phyloP scores from a whole-genome alignment of 2,113 vertebrate genomes.

The Morphnarchus princeps region DNA sequence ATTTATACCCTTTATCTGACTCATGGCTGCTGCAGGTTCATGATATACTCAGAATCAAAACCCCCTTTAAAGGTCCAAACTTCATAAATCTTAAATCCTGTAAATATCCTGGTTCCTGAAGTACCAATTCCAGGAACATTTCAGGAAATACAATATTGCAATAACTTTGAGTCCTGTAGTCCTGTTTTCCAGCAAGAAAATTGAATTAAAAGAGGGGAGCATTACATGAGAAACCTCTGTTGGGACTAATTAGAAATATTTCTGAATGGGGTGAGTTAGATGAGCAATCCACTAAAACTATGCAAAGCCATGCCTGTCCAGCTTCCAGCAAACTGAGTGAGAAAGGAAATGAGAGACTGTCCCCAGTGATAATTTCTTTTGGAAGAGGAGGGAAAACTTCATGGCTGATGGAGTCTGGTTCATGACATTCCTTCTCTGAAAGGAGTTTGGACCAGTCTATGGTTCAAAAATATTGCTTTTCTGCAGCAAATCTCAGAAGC shows the following conservation, averaged over 20 bases:
- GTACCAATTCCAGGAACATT: background rate
- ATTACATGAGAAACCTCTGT: background rate
- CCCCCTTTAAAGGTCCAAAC: background rate
- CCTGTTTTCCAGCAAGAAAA: background rate
- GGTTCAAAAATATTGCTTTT: background rate
- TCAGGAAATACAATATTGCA: background rate
- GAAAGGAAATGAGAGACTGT: background rate
- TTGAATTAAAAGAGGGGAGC: background rate
- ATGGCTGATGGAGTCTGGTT: background rate
- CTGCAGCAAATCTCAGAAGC: background rate
- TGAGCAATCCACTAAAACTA: background rate
- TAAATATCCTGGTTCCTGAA: background rate
- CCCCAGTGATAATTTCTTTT: background rate
- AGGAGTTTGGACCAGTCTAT: background rate
- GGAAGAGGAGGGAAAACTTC: background rate
- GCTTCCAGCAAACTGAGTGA: background rate
- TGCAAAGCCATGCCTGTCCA: background rate
- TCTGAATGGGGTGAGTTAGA: background rate
- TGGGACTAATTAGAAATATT: conserved; percentile 15
- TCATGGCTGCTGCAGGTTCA: background rate
- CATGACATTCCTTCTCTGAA: background rate
- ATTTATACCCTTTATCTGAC: background rate
- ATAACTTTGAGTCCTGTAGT: background rate
- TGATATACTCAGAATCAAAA: background rate
- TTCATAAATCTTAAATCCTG: background rate